Base-by-base conservation (phyloP, 2,113 vertebrate species). In the Oncorhynchus gorbuscha region DNA sequence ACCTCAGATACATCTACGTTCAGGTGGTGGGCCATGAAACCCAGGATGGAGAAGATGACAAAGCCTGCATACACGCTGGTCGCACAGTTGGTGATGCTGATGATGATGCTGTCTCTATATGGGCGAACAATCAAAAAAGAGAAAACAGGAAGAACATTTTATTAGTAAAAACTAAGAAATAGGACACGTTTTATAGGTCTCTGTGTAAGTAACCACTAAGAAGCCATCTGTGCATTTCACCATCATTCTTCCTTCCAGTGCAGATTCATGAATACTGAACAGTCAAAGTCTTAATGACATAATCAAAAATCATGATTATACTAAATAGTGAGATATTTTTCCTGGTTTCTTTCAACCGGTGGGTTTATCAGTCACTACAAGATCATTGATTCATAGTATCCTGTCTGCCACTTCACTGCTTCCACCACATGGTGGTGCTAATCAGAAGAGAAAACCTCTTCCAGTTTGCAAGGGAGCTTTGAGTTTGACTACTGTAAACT, bases 41-140 rank as follows among this genome's bases (percentile, higher is more conserved):
- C 98, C 81, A 99, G 92, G 84, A 99, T 99, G 87, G 98, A 99
- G 93, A 99, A 99, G 87, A 99, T 99, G 83, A 99, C 98, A 0
- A 99, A 99, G 84, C 98, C 98, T 0, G 98, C 97, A 0, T 98
- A 99, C 73, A 99, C 96, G 0, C 98, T 99, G 84, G 98, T 99
- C 49, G 95, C 97, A 20, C 98, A 99, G 94, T 99, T 99, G 51
- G 97, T 99, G 83, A 99, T 92, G 77, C 97, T 99, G 93, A 99
- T 99, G 91, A 99, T 98, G 89, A 99, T 96, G 79, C 97, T 99
- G 92, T 99, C 98, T 91, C 98, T 99, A 92, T 22, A 67, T 4
- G 62, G 1, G 7, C 5, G 7, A 35, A 9, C 35, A 49, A 49
- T 22, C 20, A 30, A n/a, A 49, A 39, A 32, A 28, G 9, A 70